These are phyloP conservation scores for Siphonodentalium dalli DNA, from an alignment of 2,888 invertebrate species.

Conservation along the genomic window DNA sequence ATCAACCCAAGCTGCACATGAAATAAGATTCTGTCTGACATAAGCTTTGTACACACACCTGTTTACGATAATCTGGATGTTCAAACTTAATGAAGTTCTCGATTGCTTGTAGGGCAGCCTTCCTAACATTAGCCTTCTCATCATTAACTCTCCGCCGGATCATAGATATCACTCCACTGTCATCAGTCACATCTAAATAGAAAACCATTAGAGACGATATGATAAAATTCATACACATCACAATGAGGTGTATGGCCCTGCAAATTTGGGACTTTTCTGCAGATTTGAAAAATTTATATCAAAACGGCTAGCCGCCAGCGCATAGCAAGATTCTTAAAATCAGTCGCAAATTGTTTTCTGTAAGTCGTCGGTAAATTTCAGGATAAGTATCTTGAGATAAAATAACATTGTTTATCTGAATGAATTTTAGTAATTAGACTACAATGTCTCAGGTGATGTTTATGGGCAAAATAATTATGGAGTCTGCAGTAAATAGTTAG, in stretches of 20 bases:
- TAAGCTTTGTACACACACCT: conserved; percentile 26
- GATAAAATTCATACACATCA: neutral
- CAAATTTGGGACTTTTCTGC: no score
- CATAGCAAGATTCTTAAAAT: neutral
- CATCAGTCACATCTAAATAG: conserved; percentile 48
- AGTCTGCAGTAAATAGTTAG: no score
- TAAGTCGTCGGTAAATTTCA: no score
- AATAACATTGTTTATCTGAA: no score
- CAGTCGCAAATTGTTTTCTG: neutral
- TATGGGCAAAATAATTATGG: no score
- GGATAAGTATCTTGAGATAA: no score
- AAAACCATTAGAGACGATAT: no score
- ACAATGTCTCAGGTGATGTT: no score
- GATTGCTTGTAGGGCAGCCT: conserved; percentile 66
- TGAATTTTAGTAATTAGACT: no score
- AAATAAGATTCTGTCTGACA: no score
- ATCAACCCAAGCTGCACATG: no score
- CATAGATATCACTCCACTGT: conserved; percentile 62
- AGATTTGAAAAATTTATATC: neutral
- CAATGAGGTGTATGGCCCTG: no score
- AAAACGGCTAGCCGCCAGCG: neutral
- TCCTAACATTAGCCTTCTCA: conserved; percentile 70
- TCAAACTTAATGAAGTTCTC: conserved; percentile 63
- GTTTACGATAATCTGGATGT: conserved; percentile 38
- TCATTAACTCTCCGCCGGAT: conserved; percentile 67